Evolutionary conservation across 2,113 vertebrate species (phyloP), one percentile per base, ranked within the genome.

Genomic region (Tympanuchus pallidicinctus): DNA sequence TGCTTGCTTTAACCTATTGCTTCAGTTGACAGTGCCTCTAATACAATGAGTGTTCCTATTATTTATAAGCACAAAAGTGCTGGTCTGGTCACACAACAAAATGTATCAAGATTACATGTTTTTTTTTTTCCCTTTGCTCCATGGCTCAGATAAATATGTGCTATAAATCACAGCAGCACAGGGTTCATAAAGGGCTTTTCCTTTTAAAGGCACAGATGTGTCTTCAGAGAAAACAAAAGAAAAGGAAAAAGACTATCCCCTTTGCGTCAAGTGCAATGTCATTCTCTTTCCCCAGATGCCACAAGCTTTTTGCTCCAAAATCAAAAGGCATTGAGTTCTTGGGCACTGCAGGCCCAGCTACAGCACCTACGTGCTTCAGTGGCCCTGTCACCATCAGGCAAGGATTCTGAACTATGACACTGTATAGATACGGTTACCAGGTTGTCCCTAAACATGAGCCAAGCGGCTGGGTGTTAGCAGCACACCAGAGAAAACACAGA

Each of bases 1-100:
- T 75, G 30, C 34, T 88, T 81, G 15, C 56, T 92, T 79, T 74
- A 88, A 88, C 47, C 42, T 36, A 85, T 15, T 42, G 69, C 71
- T 61, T 75, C 85, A 69, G 47, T 2, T 81, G 76, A 77, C 79
- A 91, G 24, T 25, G 19, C 14, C 52, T 60, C 34, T 75, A 81
- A 71, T n/a, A 86, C 50, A 80, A 13, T 7, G 11, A 86, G 38
- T 5, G 38, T 7, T 80, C 72, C 17, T 50, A 57, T 77, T 88
- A 89, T 57, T 92, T 57, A 48, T 18, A 69, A 83, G 85, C 47
- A 91, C 38, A 88, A 75, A 91, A 91, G 71, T 61, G 57, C 64
- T 92, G 34, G 40, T 91, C 85, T 83, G 79, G 40, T 77, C 76
- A 89, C 52, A 80, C 11, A 73, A 42, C 20, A 75, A 81, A 86